A percentile compares a stretch with the other conserved stretches of the same genome.
phyloP scores from a whole-genome alignment of 2,797 vertebrate species.

The Halcyon chelicuti region DNA sequence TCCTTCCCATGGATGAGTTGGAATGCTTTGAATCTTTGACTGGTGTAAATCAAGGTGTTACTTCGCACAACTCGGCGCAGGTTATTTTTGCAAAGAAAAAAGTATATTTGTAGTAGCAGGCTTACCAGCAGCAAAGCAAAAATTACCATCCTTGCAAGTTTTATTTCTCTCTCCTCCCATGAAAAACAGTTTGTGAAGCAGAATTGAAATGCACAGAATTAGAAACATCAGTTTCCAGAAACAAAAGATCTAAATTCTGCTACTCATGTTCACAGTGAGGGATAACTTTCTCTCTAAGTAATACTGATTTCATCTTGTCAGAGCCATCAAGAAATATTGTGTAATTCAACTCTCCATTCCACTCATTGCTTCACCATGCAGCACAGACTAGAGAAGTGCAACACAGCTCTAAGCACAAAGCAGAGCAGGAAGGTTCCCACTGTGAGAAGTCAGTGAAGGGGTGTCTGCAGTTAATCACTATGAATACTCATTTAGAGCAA shows the following conservation, averaged over 20 bases:
- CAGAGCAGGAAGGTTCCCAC: not conserved
- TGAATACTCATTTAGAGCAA: not conserved
- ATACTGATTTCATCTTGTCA: not conserved
- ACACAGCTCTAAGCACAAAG: not conserved
- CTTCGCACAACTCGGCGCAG: not conserved
- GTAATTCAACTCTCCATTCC: not conserved
- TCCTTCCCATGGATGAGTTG: not conserved
- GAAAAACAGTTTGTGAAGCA: not conserved
- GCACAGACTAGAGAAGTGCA: fast-evolving
- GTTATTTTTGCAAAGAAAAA: not conserved
- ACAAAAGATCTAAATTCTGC: not conserved
- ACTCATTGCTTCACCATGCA: not conserved
- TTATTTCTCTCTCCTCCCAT: not conserved
- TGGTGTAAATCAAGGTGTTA: not conserved
- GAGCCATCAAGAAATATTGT: not conserved
- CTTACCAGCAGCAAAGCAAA: not conserved
- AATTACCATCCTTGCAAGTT: not conserved
- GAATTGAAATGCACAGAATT: not conserved
- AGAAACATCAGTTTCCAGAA: not conserved
- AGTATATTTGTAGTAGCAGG: not conserved
- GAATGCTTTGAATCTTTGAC: not conserved
- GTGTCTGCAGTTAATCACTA: not conserved
- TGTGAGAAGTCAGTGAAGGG: not conserved
- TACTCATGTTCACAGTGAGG: not conserved
- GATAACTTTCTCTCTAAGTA: not conserved